Conservation (phyloP, 2,113 vertebrate genomes). For the Cettia cetti region DNA sequence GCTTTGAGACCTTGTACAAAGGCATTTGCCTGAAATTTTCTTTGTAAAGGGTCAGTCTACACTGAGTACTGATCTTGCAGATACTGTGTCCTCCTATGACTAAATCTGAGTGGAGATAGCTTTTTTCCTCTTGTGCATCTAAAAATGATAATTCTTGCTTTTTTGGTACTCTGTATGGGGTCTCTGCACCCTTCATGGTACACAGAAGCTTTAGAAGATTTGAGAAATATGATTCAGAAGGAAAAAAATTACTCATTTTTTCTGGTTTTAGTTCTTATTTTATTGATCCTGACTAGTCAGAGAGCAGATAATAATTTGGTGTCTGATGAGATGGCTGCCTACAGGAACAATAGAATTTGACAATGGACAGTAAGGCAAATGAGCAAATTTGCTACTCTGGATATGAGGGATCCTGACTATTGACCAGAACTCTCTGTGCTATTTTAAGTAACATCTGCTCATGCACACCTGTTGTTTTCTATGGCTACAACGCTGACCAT, state of each 20-base stretch:
- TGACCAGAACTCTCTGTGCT: neutral
- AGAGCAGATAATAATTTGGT: neutral
- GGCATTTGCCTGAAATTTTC: neutral
- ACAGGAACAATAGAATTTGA: neutral
- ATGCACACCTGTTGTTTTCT: rapidly evolving
- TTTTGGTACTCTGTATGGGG: neutral
- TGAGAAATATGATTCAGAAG: neutral
- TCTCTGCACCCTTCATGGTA: neutral
- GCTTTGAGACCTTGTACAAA: neutral
- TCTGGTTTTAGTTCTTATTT: neutral
- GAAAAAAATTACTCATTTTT: neutral
- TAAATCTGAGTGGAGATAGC: neutral
- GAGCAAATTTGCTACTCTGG: neutral
- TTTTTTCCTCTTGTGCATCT: rapidly evolving
- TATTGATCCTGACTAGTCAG: neutral
- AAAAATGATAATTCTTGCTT: neutral
- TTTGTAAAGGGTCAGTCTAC: neutral
- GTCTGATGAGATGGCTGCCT: neutral
- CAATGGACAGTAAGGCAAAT: neutral
- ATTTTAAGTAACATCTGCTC: neutral
- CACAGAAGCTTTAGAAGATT: neutral
- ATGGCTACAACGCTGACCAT: rapidly evolving
- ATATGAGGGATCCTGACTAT: neutral
- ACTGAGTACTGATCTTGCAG: neutral
- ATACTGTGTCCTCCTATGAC: neutral